These are phyloP conservation scores for Mnemiopsis leidyi DNA, from an alignment of 37 sponge, comb jelly and placozoan genomes.

Conservation along the genomic window DNA sequence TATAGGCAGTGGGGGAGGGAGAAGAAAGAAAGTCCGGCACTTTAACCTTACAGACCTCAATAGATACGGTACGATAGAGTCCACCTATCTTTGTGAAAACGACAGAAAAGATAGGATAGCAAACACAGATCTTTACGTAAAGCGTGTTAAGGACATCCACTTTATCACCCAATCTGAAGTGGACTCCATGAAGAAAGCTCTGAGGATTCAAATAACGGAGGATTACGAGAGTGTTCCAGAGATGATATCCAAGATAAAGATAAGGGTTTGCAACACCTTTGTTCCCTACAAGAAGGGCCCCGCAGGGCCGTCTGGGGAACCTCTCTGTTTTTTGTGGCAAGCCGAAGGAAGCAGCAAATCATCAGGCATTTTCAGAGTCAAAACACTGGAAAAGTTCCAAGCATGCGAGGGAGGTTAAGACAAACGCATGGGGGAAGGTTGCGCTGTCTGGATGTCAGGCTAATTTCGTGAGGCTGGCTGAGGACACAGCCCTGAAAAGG, in stretches of 20 bases:
- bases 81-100: background rate
- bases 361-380: background rate
- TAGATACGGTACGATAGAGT: background rate
- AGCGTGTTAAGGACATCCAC: background rate
- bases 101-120: background rate
- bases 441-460: background rate
- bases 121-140: background rate
- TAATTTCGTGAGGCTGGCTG: background rate
- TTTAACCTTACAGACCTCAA: background rate
- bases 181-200: background rate
- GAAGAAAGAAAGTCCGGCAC: background rate
- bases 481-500: background rate
- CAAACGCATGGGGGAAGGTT: background rate
- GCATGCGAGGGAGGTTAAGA: background rate
- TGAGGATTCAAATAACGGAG: background rate
- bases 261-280: background rate
- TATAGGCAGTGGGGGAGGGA: background rate
- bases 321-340: background rate
- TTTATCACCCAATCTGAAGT: slow-evolving; percentile 11
- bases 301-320: background rate
- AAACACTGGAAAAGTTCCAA: background rate
- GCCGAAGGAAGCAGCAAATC: background rate
- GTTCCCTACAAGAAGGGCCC: background rate
- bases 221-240: slow-evolving; percentile 6
- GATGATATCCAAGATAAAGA: background rate